Base-by-base conservation (phyloP, 64 coral and sea anemone species). In the Montipora efflorescens region DNA sequence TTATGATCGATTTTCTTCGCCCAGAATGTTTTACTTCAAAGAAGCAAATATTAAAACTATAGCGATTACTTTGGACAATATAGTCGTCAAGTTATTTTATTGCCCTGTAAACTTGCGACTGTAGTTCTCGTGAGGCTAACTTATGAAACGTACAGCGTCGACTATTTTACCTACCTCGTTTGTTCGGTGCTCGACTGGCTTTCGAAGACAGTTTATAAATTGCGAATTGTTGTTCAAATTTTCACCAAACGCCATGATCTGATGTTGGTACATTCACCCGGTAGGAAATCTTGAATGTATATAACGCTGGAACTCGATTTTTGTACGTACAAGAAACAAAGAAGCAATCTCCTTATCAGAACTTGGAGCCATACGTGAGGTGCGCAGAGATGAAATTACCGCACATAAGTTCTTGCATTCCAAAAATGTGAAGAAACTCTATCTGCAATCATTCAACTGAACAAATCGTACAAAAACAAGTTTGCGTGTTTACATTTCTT, bases 171-270 rank as follows among this genome's bases (percentile, higher is more conserved):
- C 36, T 36, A 97, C 95, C 95, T 94, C 95, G 66, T 94, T 94
- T 36, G 95, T 95, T 89, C 95, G 76, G 57, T 79, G 94, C 20
- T 94, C 84, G 70, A 90, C 80, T 74, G 93, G 83, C 47, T 94
- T 97, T 81, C 87, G 95, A 77, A 97, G 92, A 66, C 95, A 97
- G 64, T 95, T 94, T 47, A 97, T 94, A 92, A 97, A 97, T 57
- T 95, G 59, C 5, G 70, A 90, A 36, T 90, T 90, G 59, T 90
- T 95, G 67, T 90, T 95, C 28, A 90, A 90, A 77, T 95, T 86
- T 72, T 86, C 82, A 72, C 82, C 62, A 86, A 86, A 86, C 8
- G 82, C 82, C 82, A 70, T 86, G 66, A 82, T 23, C 45, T 14
- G 11, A 47, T 57, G 53, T 8, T 67, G 28, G 82, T 1, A 50